These are phyloP conservation scores for Drosophila robusta DNA, from an alignment of 2,888 invertebrate species.

Conservation along the genomic window DNA sequence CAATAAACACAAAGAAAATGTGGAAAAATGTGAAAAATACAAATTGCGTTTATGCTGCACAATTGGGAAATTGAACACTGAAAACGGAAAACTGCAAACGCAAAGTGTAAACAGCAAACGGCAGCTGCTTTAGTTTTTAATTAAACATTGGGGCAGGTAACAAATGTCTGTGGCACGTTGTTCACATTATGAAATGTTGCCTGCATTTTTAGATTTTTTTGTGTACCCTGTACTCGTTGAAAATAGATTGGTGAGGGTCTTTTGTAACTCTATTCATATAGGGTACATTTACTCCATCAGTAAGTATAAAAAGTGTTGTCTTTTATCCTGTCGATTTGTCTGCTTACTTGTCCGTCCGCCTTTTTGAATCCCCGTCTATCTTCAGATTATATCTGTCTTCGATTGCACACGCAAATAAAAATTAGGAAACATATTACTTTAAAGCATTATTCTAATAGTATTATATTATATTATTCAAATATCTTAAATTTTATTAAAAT, in stretches of 20 bases:
- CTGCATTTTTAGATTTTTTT: conserved; percentile 17
- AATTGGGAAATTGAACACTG: conserved; percentile 45
- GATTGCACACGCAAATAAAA: no score
- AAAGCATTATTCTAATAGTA: no score
- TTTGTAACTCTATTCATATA: no score
- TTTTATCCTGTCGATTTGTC: no score
- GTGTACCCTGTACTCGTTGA: neutral
- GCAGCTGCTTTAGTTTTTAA: conserved; percentile 70
- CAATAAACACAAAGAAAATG: conserved; percentile 36
- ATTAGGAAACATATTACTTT: no score
- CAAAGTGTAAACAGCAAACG: conserved; percentile 57
- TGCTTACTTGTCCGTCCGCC: no score
- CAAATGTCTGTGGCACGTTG: conserved; percentile 48
- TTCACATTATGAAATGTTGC: conserved; percentile 34
- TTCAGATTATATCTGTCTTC: no score
- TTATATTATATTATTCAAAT: no score
- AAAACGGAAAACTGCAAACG: conserved; percentile 43
- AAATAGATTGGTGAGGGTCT: neutral
- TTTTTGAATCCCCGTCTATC: no score
- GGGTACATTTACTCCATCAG: no score
- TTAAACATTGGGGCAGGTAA: conserved; percentile 59
- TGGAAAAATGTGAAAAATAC: conserved; percentile 48
- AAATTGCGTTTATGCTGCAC: conserved; percentile 63
- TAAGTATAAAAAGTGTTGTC: no score
- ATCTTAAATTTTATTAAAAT: no score